Base-by-base conservation (phyloP, 2,113 vertebrate species). In the Aptenodytes patagonicus region DNA sequence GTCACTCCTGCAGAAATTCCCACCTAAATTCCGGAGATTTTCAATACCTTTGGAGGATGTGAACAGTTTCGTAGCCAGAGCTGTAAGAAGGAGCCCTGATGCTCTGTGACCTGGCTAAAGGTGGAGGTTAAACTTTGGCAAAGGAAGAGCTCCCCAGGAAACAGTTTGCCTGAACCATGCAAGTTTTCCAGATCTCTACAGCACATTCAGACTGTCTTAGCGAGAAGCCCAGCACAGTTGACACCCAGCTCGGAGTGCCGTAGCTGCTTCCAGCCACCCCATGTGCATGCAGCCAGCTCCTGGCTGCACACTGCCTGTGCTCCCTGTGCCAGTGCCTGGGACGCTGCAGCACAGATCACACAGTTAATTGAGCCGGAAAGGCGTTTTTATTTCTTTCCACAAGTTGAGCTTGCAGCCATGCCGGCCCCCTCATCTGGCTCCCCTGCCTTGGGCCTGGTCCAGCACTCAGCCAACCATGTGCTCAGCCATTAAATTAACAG, bases 281-380 rank as follows among this genome's bases (percentile, higher is more conserved):
- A 4, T 7, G 2, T 4, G 24, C 18, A 61, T 4, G 4, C 85
- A 79, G 75, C 51, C 79, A 47, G 54, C 61, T 66, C 69, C 78
- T 44, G 68, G 55, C 88, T 26, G 29, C 47, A 62, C 4, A 2
- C 34, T 51, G 66, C 42, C 89, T 9, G 1, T 34, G 46, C 24
- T 73, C 34, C 65, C 49, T 1, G 3, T 42, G 25, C 89, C 73
- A 65, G 55, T 6, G 1, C 42, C 65, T 18, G 71, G 87, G 60
- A 66, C 0, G 19, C 77, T 17, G 32, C 57, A 11, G 11, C 57
- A 19, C 0, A 0, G 54, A 75, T 28, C 75, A 47, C 0, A 2
- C 70, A 13, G 3, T 18, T 25, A 31, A 82, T 31, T 90, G 84
- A 79, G 29, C 83, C 32, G 68, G 75, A 68, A 86, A 86, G 7